These are phyloP conservation scores for Dryocosmus kuriphilus DNA, from an alignment of 2,888 invertebrate genomes.

Conservation along the genomic window DNA sequence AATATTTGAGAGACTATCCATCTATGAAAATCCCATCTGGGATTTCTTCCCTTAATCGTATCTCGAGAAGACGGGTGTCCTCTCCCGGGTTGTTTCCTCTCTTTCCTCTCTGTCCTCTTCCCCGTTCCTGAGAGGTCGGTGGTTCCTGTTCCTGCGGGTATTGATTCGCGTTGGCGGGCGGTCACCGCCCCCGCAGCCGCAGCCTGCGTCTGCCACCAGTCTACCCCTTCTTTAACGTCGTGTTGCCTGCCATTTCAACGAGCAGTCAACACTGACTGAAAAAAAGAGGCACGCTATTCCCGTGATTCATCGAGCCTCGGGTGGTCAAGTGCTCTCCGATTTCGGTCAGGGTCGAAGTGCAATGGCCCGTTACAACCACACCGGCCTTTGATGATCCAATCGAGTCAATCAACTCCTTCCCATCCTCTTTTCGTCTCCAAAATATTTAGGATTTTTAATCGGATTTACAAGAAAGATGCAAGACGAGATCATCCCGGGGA, in stretches of 20 bases:
- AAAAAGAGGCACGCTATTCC: constrained; percentile 51
- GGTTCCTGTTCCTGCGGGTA: constrained; percentile 78
- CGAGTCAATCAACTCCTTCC: background rate
- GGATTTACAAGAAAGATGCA: too few relatives aligned
- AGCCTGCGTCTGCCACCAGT: constrained; percentile 76
- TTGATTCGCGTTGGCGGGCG: constrained; percentile 78
- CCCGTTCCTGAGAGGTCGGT: constrained; percentile 67
- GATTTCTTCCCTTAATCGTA: constrained; percentile 51
- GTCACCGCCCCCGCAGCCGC: constrained; percentile 75
- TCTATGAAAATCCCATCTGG: constrained; percentile 40
- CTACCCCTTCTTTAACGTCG: constrained; percentile 68
- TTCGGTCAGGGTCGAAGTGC: constrained; percentile 60
- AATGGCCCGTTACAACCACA: constrained; percentile 48
- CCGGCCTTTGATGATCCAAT: background rate
- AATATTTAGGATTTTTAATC: too few relatives aligned
- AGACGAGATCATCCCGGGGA: too few relatives aligned
- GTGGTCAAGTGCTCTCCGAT: constrained; percentile 46
- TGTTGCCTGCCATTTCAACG: constrained; percentile 69
- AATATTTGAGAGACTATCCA: constrained; percentile 22
- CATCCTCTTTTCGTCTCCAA: background rate
- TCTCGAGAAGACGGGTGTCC: constrained; percentile 45
- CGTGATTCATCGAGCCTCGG: constrained; percentile 48
- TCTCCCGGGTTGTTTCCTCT: constrained; percentile 53
- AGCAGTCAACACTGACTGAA: constrained; percentile 61
- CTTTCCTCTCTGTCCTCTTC: constrained; percentile 54